Base-by-base conservation (phyloP, 2,888 invertebrate genomes). In the Sipha maydis region DNA sequence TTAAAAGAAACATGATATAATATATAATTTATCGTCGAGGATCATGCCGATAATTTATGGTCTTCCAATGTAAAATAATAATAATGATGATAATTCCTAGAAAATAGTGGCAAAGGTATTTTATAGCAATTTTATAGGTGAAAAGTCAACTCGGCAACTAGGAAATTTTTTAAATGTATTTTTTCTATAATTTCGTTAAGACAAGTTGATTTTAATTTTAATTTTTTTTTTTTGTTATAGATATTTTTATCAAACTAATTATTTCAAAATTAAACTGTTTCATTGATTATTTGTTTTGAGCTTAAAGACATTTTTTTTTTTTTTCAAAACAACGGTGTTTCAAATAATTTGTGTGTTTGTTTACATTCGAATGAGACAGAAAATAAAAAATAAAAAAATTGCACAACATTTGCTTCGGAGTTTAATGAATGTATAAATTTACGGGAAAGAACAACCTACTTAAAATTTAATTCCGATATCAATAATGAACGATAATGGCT, bases 51-150 rank as follows among this genome's bases (percentile, higher is more conserved):
- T 41, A 41, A 54, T 83, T 71, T 83, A 83, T 54, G 71, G 71
- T 48, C 73, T 14, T 83, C 48, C 83, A 14, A 38, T 54, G 14
- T 69, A 25, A 28, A 48, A 83, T 14, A 4, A 83, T n/a, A 28
- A 61, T 8, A 69, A 69, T 82, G 69, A 82, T 69, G 69, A 82
- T 54, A 83, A 34, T 31, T 28, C 38, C 31, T 83, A 73, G 54
- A 83, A 73, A 83, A 83, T 73, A 83, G 73, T 83, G 34, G 69
- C 61, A n/a, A 61, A n/a, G 82, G 19, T 21, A n/a, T 82, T 82
- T 69, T 82, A 41, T 82, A 38, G 69, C 61, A 38, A 69, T 82
- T 41, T 82, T 67, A 61, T 69, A 28, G 28, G n/a, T 7, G 61
- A 82, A 48, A 82, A 69, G 41, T 82, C 82, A 69, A 69, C 48